A percentile compares a stretch with the other conserved stretches of the same genome.
phyloP scores from a whole-genome alignment of 1,140 invertebrate genomes.

The Glomeris maerens region DNA sequence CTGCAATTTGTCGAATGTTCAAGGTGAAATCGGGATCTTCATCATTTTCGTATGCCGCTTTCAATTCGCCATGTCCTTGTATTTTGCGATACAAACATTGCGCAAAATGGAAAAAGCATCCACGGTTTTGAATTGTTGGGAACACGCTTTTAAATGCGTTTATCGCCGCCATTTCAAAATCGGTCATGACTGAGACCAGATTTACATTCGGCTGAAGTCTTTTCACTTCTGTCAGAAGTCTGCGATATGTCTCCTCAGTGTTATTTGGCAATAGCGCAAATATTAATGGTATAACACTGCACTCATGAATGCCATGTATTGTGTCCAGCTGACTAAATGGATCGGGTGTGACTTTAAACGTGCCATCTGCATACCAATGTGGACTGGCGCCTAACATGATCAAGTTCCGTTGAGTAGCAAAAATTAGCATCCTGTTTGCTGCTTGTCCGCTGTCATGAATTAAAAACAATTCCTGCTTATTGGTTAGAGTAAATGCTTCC shows the following conservation, averaged over 20 bases:
- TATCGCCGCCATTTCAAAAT: constrained; percentile 7
- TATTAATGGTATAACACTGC: neutral
- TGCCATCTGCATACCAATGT: neutral
- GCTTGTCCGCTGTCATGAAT: neutral
- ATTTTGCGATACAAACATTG: constrained; percentile 7
- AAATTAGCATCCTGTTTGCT: neutral
- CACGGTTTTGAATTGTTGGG: constrained; percentile 1
- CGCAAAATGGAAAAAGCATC: constrained; percentile 8
- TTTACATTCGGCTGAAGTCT: neutral
- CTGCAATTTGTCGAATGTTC: neutral
- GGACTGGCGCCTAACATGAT: neutral
- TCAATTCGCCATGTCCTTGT: neutral
- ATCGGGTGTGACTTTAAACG: constrained; percentile 6
- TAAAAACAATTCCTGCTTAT: neutral
- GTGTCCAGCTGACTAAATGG: constrained; percentile 12
- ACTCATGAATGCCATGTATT: neutral
- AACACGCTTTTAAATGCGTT: constrained; percentile 8
- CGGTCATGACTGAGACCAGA: constrained; percentile 1
- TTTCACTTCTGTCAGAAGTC: constrained; percentile 3
- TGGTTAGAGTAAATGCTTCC: neutral
- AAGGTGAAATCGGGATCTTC: neutral
- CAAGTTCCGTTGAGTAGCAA: neutral
- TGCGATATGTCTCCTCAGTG: neutral
- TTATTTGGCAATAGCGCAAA: constrained; percentile 4
- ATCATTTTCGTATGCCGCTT: neutral